A percentile compares a stretch with the other conserved stretches of the same genome.
Evolutionary conservation across 1,140 invertebrate genomes (phyloP).

Genomic region (Penaeus indicus): DNA sequence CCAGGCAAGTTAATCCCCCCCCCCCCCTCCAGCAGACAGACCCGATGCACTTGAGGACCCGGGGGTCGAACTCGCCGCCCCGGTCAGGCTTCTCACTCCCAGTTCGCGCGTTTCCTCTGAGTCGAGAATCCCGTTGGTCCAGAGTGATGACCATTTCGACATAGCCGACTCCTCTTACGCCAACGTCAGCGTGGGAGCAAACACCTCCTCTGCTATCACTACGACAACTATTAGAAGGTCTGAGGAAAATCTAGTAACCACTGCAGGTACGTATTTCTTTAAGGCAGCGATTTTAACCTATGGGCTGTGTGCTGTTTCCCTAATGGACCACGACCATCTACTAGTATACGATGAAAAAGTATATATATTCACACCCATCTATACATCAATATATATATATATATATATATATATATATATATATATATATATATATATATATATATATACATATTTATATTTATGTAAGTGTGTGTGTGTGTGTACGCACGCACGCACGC

Average conservation of each 20-base stretch:
- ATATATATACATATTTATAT: too few relatives aligned
- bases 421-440: too few relatives aligned
- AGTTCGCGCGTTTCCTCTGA: conserved; percentile 14
- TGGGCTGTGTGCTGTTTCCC: too few relatives aligned
- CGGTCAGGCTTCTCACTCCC: background rate
- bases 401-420: too few relatives aligned
- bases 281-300: too few relatives aligned
- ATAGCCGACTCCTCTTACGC: conserved; percentile 14
- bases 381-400: too few relatives aligned
- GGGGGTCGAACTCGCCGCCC: background rate
- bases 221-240: conserved; percentile 43
- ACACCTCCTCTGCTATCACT: background rate
- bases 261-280: conserved; percentile 15
- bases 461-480: too few relatives aligned
- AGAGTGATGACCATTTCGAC: conserved; percentile 36
- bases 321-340: too few relatives aligned
- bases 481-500: too few relatives aligned
- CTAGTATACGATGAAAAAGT: too few relatives aligned
- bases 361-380: too few relatives aligned
- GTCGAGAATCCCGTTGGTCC: conserved; percentile 19
- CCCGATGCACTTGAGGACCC: conserved; percentile 11
- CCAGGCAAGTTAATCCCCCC: too few relatives aligned
- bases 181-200: background rate
- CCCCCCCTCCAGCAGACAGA: conserved; percentile 16
- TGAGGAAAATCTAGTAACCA: conserved; percentile 33